Percentiles rank a stretch among this genome's conserved stretches.
phyloP scores from a whole-genome alignment of 2,797 vertebrate genomes.

The Leucoraja ocellata region DNA sequence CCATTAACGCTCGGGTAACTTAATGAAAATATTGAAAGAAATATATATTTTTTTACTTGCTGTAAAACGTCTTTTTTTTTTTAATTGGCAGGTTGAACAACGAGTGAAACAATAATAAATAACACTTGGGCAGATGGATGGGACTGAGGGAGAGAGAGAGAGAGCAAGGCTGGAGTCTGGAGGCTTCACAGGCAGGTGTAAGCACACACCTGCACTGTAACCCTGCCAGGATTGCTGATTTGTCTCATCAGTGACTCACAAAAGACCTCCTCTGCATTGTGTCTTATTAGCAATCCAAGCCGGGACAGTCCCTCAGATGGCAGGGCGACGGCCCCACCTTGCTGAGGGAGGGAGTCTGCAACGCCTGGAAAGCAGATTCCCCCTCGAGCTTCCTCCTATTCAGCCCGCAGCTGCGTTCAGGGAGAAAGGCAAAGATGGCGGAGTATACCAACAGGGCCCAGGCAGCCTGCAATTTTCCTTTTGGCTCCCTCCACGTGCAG shows the following conservation, averaged over 20 bases:
- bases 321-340: constrained; percentile 15
- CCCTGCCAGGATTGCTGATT: constrained; percentile 39
- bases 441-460: constrained; percentile 74
- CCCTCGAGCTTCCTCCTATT: neutral
- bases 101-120: constrained; percentile 97
- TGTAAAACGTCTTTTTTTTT: constrained; percentile 79
- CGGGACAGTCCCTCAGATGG: neutral
- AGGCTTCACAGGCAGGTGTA: constrained; percentile 44
- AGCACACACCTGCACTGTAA: constrained; percentile 30
- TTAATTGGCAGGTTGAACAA: constrained; percentile 92
- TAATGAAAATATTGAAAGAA: constrained; percentile 99
- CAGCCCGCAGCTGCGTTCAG: constrained; percentile 63
- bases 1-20: constrained; percentile 99
- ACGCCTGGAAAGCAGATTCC: neutral
- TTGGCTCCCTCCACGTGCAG: constrained; percentile 91
- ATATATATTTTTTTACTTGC: constrained; percentile 86
- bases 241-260: constrained; percentile 35
- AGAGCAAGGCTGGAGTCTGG: neutral
- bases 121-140: constrained; percentile 79
- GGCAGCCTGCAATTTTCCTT: constrained; percentile 85
- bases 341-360: neutral
- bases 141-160: constrained; percentile 39
- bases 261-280: constrained; percentile 46
- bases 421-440: constrained; percentile 69
- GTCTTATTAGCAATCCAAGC: constrained; percentile 3